These are phyloP conservation scores for Tromatobia lineatoria DNA, from an alignment of 2,888 invertebrate species.

Conservation along the genomic window DNA sequence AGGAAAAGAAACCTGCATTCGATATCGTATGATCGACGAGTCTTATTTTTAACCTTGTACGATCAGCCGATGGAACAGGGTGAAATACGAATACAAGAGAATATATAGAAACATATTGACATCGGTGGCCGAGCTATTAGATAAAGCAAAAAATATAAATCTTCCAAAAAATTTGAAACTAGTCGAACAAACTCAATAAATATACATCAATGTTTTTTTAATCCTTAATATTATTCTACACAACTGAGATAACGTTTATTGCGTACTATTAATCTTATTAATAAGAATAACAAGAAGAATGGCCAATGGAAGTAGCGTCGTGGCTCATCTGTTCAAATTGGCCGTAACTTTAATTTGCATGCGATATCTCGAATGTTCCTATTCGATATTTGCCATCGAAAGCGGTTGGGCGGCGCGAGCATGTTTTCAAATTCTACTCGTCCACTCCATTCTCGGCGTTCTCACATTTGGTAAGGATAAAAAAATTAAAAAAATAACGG, in stretches of 20 bases:
- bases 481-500: conserved; percentile 7
- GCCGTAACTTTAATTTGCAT: conserved; percentile 79
- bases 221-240: not conserved
- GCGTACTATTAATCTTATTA: not conserved
- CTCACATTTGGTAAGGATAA: conserved; percentile 80
- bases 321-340: conserved; percentile 81
- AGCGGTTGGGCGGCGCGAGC: conserved; percentile 80
- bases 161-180: not conserved
- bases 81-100: not conserved
- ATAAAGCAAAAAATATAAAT: not conserved
- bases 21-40: conserved; percentile 39
- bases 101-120: conserved; percentile 14
- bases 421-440: conserved; percentile 79
- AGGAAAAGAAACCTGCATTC: conserved; percentile 7
- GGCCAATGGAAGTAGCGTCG: conserved; percentile 79
- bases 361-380: conserved; percentile 76
- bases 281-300: conserved; percentile 69
- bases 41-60: conserved; percentile 7
- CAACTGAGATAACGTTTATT: not conserved
- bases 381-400: conserved; percentile 73
- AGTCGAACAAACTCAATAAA: not conserved
- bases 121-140: too few species aligned
- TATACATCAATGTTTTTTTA: not conserved
- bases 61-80: conserved; percentile 52
- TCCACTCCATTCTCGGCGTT: conserved; percentile 81